Conservation (phyloP, 2,888 invertebrate species). For the Coenonympha arcania region DNA sequence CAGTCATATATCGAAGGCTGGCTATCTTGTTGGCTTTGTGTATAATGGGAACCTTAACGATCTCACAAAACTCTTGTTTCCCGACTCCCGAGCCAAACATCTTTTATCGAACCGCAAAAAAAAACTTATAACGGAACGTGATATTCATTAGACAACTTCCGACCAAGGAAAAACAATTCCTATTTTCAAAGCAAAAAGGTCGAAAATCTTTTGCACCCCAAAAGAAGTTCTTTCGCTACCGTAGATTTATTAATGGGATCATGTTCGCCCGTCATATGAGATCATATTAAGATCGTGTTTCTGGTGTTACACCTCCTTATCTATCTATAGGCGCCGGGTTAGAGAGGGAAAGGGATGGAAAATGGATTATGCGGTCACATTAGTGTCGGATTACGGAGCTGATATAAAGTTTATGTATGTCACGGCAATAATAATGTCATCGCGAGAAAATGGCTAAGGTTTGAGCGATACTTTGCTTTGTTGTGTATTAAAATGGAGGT, state of each 20-base stretch:
- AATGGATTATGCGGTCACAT: conserved; percentile 19
- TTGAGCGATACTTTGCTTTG: background rate
- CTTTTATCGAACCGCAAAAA: conserved; percentile 24
- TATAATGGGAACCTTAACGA: conserved; percentile 7
- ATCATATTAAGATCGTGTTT: conserved; percentile 20
- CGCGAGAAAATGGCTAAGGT: conserved; percentile 5
- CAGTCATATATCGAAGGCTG: too few species aligned
- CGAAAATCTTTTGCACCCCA: conserved; percentile 4
- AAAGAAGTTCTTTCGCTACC: conserved; percentile 18
- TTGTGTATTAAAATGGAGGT: background rate
- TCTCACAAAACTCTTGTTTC: background rate
- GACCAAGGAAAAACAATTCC: conserved; percentile 1
- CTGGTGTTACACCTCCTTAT: conserved; percentile 15
- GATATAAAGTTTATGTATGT: conserved; percentile 20
- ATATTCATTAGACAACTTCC: conserved; percentile 21
- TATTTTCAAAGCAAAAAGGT: background rate
- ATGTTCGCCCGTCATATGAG: conserved; percentile 23
- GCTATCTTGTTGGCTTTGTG: too few species aligned
- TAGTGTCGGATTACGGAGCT: conserved; percentile 18
- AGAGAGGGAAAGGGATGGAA: conserved; percentile 5
- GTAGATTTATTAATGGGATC: conserved; percentile 30
- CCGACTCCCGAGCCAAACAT: conserved; percentile 4
- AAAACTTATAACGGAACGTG: conserved; percentile 17
- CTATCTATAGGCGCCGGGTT: background rate
- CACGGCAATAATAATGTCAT: conserved; percentile 18